phyloP scores from a whole-genome alignment of 1,140 invertebrate genomes.

The Harpegnathos saltator region DNA sequence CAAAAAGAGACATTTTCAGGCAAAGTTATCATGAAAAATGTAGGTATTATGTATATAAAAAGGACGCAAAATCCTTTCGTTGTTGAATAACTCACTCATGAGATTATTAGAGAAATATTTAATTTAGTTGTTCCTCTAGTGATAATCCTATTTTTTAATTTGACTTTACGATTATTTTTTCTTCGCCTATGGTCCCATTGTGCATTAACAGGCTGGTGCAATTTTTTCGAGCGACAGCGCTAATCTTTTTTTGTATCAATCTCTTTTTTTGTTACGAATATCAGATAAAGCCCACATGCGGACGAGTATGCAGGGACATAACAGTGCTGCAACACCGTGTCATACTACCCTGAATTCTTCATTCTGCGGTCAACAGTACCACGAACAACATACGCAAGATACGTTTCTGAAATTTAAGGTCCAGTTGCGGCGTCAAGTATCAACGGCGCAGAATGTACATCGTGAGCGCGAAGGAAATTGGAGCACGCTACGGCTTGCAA shows the following conservation, averaged over 20 bases:
- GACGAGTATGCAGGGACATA: neutral
- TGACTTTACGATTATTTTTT: neutral
- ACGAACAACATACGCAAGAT: constrained; percentile 13
- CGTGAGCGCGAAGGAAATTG: constrained; percentile 38
- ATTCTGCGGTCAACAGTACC: constrained; percentile 4
- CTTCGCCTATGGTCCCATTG: neutral
- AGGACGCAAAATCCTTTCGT: neutral
- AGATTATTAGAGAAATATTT: neutral
- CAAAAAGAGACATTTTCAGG: constrained; percentile 13
- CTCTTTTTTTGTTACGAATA: neutral
- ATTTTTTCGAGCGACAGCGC: constrained; percentile 2
- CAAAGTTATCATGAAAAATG: neutral
- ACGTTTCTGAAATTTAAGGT: constrained; percentile 51
- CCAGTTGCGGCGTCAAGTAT: constrained; percentile 42
- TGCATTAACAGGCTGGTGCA: neutral
- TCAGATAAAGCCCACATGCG: neutral
- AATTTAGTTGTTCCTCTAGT: neutral
- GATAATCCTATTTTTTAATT: neutral
- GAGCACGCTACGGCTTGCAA: constrained; percentile 6
- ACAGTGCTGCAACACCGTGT: neutral
- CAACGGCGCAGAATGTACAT: constrained; percentile 46
- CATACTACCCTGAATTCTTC: constrained; percentile 40
- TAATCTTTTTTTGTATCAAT: neutral
- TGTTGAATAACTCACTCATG: neutral
- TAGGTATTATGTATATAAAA: neutral